Evolutionary conservation across 2,797 vertebrate species (phyloP), one percentile per base, ranked within the genome.

Genomic region (Enteromius radiatus): DNA sequence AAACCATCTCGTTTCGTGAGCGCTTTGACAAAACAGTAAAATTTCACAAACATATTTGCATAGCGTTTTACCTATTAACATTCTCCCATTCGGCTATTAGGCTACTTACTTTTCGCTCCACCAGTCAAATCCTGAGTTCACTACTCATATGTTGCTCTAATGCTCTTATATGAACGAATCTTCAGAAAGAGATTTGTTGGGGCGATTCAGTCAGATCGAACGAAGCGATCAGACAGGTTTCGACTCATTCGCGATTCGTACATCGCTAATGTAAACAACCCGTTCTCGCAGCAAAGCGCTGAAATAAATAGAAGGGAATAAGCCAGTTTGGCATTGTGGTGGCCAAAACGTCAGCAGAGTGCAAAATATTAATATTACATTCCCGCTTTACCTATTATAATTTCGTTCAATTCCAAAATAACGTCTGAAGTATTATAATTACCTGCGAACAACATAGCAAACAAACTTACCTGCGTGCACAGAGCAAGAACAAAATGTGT

Each of bases 391-490:
- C 52, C 21, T 36, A 19, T 19, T 5, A 31, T 5, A 8, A 45
- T 54, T 1, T 9, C 15, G 5, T 52, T 31, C 7, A 21, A 26
- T 38, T 26, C 1, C 56, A 43, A 80, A 14, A n/a, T 28, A 61
- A 56, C 12, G 17, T 21, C 68, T 33, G 31, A 12, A 17, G 45
- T 5, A 11, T 10, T 17, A 1, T 19, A 21, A 31, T 64, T 19
- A 2, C 67, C 14, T 3, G n/a, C 33, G 12, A 36, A 59, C 9
- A n/a, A 38, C 33, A 75, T 21, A 21, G 14, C n/a, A 17, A 43
- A 10, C 43, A 14, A 69, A 54, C 84, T 88, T 93, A 95, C 95
- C 92, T 95, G 93, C 88, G 91, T 88, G 89, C 89, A 93, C 80
- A 93, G 84, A 49, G 70, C 76, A 85, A 94, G 41, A 5, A 95